phyloP scores from a whole-genome alignment of 2,113 vertebrate species.

The Pelusios castaneus region DNA sequence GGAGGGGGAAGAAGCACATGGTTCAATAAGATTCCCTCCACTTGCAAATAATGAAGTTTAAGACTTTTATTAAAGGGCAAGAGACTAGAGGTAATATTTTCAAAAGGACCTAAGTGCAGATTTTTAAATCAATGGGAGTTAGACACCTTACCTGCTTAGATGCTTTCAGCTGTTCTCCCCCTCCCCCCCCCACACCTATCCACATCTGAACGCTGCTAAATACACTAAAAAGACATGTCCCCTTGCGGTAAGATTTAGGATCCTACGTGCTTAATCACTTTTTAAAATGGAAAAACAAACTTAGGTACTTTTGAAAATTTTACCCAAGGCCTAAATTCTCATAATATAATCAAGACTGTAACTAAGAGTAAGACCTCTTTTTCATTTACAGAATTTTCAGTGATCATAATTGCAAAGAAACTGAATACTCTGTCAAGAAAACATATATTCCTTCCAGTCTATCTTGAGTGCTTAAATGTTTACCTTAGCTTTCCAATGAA shows the following conservation, averaged over 20 bases:
- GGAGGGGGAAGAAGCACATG: background rate
- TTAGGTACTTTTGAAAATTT: background rate
- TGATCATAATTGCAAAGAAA: background rate
- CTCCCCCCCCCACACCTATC: background rate
- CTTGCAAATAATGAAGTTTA: background rate
- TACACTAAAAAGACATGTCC: background rate
- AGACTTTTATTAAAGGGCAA: background rate
- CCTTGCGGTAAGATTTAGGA: background rate
- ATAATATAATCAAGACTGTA: background rate
- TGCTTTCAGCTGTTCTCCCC: background rate
- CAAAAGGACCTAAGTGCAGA: background rate
- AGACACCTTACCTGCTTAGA: background rate
- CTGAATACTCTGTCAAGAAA: background rate
- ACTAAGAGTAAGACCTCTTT: background rate
- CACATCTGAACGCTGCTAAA: background rate
- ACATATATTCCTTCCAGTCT: background rate
- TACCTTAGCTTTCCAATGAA: constrained; percentile 98
- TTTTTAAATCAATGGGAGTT: background rate
- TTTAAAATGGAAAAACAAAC: background rate
- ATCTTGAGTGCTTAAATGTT: background rate
- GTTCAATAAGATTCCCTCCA: background rate
- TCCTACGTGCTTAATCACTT: background rate
- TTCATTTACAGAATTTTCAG: background rate
- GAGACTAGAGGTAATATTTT: background rate
- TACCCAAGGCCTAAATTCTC: background rate